These are phyloP conservation scores for Hypanus sabinus DNA, from an alignment of 2,113 vertebrate genomes.

Conservation along the genomic window DNA sequence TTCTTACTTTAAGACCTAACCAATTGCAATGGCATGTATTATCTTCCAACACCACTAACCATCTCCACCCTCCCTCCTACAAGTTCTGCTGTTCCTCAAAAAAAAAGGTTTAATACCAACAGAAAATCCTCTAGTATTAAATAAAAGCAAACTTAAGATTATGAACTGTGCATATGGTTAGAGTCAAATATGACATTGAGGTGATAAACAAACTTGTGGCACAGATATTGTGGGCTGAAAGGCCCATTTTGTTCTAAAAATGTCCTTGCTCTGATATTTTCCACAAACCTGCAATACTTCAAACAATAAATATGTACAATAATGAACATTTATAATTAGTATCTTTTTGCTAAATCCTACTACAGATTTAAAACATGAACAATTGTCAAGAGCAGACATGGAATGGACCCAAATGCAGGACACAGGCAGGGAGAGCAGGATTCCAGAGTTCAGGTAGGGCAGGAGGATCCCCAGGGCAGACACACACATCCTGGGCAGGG, in stretches of 20 bases:
- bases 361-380: conserved; percentile 1
- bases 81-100: neutral
- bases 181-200: no score
- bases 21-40: neutral
- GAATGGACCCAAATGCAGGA: no score
- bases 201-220: no score
- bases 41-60: neutral
- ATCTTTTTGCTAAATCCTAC: neutral
- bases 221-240: no score
- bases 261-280: neutral
- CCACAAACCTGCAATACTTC: neutral
- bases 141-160: neutral
- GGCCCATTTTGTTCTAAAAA: no score
- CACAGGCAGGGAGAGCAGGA: no score
- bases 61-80: neutral
- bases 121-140: neutral
- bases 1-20: neutral
- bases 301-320: neutral
- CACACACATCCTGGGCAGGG: no score
- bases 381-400: no score
- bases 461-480: no score
- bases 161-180: neutral
- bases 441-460: no score
- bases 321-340: neutral
- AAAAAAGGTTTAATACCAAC: neutral